A percentile compares a stretch with the other conserved stretches of the same genome.
Conservation (phyloP, 2,797 vertebrate species). For the Enteromius treurensis region DNA sequence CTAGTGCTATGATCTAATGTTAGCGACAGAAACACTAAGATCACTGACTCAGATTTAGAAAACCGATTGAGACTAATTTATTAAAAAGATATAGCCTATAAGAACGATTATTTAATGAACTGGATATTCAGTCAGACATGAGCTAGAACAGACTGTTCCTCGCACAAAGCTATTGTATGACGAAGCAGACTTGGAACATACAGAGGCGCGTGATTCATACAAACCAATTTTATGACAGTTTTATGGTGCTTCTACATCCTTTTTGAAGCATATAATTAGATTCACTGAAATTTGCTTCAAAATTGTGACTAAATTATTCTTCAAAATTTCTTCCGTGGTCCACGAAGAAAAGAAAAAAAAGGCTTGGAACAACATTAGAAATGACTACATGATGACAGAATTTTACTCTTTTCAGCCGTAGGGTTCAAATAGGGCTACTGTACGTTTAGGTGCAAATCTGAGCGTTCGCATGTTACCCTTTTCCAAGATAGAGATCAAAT, state of each 20-base stretch:
- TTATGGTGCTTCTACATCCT: background rate
- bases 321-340: background rate
- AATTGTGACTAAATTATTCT: background rate
- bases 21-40: background rate
- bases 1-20: background rate
- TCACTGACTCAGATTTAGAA: background rate
- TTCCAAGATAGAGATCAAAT: background rate
- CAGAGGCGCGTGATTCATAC: background rate
- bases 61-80: background rate
- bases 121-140: background rate
- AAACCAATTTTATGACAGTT: background rate
- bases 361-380: background rate
- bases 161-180: constrained; percentile 13
- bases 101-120: background rate
- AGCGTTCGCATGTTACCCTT: background rate
- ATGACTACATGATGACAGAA: background rate
- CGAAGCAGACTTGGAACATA: background rate
- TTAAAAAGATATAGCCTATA: background rate
- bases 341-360: background rate
- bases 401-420: background rate
- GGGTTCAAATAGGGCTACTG: constrained; percentile 2
- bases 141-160: background rate
- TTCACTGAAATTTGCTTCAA: background rate
- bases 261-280: background rate
- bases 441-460: constrained; percentile 1